Percentiles rank a stretch among this genome's conserved stretches.
These are phyloP conservation scores for Leptestheria dahalacensis DNA, from an alignment of 1,140 invertebrate species.

Conservation along the genomic window DNA sequence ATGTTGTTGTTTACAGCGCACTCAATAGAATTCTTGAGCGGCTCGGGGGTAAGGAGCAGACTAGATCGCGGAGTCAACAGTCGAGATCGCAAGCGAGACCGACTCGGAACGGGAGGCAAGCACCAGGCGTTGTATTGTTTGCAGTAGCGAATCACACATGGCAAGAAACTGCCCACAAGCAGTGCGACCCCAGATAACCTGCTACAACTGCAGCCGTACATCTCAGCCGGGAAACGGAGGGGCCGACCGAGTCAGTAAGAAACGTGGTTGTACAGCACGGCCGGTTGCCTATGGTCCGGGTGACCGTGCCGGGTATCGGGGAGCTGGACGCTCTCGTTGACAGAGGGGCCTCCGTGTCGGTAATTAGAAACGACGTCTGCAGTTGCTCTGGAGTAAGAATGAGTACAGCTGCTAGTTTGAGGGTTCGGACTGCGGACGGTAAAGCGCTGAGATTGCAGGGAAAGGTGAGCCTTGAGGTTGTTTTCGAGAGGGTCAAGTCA, in stretches of 20 bases:
- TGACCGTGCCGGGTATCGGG: not conserved
- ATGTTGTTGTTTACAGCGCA: not conserved
- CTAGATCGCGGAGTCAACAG: too few relatives aligned
- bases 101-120: too few relatives aligned
- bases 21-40: not conserved
- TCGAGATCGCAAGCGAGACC: too few relatives aligned
- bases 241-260: not conserved
- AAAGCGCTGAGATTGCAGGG: not conserved
- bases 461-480: not conserved
- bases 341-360: not conserved
- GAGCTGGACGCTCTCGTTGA: not conserved
- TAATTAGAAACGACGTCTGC: slow-evolving; percentile 5
- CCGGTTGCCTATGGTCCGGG: not conserved
- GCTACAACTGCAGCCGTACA: slow-evolving; percentile 81
- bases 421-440: not conserved
- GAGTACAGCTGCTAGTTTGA: not conserved
- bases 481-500: not conserved
- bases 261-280: not conserved
- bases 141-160: too few relatives aligned
- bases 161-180: not conserved
- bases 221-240: slow-evolving; percentile 36
- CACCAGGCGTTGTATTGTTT: too few relatives aligned
- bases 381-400: not conserved
- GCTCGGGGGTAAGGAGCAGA: not conserved
- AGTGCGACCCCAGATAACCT: slow-evolving; percentile 28